Base-by-base conservation (phyloP, 2,797 vertebrate genomes). In the Astyanax mexicanus region DNA sequence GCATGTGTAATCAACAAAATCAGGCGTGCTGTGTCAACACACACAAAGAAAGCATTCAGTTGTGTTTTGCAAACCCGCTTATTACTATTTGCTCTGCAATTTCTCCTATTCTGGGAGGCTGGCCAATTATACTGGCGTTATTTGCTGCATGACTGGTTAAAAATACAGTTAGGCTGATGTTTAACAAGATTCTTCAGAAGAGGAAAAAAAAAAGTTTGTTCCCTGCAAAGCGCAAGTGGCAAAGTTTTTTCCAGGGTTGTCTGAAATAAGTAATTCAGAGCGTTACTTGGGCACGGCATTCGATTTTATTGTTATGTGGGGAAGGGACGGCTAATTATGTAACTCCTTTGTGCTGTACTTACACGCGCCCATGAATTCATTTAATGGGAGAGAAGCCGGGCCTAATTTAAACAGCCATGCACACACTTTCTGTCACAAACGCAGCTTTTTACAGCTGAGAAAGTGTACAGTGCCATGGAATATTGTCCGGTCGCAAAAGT, bases 71-170 rank as follows among this genome's bases (percentile, higher is more conserved):
- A 45, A 32, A 45, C 25, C 45, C 19, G n/a, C 27, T 37, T 19
- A 67, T 51, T 67, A 67, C 25, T n/a, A 32, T 47, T 47, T 17
- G 62, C 42, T 51, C 29, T 21, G 29, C 25, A 51, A 45, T 66
- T 66, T 49, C 11, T 19, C 2, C 10, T 35, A 19, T 66, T 13
- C 13, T 17, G 47, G 45, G 17, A 13, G 44, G 23, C 27, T 35
- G 44, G 64, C 44, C 44, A 47, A 32, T 67, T 67, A 51, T 17
- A 45, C 15, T 29, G 32, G 42, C 7, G 64, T 49, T 29, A 6
- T 37, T 29, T 29, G 23, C 6, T 13, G 17, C 45, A 51, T 15
- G 65, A 21, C 65, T 51, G 65, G 65, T 68, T 51, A 35, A 51
- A 32, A 68, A 67, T 21, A 51, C 29, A 52, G 17, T 51, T 37